phyloP scores from a whole-genome alignment of 1,140 invertebrate genomes.

The Calosoma granatense region DNA sequence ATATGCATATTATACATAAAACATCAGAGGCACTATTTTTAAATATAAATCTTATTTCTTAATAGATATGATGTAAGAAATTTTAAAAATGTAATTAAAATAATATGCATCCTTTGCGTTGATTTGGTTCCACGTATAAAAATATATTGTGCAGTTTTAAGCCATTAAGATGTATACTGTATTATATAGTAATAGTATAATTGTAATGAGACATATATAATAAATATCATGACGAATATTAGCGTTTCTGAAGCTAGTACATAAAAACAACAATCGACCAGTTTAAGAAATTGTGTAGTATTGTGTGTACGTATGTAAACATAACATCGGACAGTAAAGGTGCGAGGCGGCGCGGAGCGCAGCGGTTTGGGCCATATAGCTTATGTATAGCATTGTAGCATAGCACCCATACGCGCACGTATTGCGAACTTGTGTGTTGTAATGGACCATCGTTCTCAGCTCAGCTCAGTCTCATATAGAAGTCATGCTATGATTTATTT shows the following conservation, averaged over 20 bases:
- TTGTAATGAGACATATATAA: background rate
- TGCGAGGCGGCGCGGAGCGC: background rate
- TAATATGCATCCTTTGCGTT: constrained; percentile 27
- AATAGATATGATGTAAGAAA: constrained; percentile 27
- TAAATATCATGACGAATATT: constrained; percentile 10
- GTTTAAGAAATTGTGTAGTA: constrained; percentile 17
- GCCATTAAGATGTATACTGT: constrained; percentile 33
- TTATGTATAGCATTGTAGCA: too few species aligned
- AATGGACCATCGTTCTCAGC: too few species aligned
- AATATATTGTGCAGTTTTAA: constrained; percentile 36
- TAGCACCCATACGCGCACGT: too few species aligned
- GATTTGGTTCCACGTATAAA: constrained; percentile 35
- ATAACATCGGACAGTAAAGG: background rate
- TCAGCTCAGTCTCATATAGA: too few species aligned
- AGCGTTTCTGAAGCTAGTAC: constrained; percentile 10
- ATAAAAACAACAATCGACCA: constrained; percentile 19
- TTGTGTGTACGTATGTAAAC: too few species aligned
- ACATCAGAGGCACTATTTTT: constrained; percentile 6
- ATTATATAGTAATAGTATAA: constrained; percentile 10
- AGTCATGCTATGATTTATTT: too few species aligned
- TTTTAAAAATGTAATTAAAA: constrained; percentile 31
- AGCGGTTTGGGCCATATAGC: too few species aligned
- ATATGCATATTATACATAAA: constrained; percentile 1
- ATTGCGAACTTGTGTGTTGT: too few species aligned
- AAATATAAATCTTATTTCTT: constrained; percentile 14